Conservation (phyloP, 2,113 vertebrate species). For the Anoura caudifer region DNA sequence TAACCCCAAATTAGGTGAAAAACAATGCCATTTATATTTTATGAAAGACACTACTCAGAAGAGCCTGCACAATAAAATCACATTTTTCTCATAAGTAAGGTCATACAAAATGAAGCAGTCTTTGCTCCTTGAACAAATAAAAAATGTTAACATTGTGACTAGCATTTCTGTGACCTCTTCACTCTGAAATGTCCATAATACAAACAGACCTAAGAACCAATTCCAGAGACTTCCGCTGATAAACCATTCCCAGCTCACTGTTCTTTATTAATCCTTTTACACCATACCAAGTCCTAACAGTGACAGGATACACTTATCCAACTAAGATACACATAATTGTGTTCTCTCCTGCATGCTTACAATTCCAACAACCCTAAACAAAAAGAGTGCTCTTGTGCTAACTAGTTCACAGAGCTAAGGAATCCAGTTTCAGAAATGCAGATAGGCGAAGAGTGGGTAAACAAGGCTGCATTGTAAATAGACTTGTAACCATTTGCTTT, state of each 20-base stretch:
- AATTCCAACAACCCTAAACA: slow-evolving; percentile 11
- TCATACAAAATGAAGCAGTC: not conserved
- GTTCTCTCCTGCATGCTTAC: slow-evolving; percentile 35
- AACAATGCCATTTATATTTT: not conserved
- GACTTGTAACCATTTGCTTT: slow-evolving; percentile 39
- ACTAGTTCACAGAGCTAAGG: slow-evolving; percentile 39
- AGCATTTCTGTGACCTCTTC: slow-evolving; percentile 17
- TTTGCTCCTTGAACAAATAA: not conserved
- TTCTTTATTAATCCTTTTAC: not conserved
- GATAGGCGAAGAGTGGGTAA: slow-evolving; percentile 4
- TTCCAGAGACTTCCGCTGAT: not conserved
- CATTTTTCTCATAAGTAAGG: slow-evolving; percentile 14
- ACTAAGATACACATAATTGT: not conserved
- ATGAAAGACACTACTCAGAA: not conserved
- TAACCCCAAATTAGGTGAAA: not conserved
- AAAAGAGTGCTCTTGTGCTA: slow-evolving; percentile 18
- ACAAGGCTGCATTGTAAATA: slow-evolving; percentile 51
- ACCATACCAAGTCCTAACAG: not conserved
- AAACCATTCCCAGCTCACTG: slow-evolving; percentile 9
- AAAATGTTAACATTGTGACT: not conserved
- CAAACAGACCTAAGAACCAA: not conserved
- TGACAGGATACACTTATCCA: not conserved
- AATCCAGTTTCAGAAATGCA: slow-evolving; percentile 48
- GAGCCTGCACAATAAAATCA: not conserved
- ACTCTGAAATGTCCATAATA: not conserved